A percentile compares a stretch with the other conserved stretches of the same genome.
Evolutionary conservation across 2,113 vertebrate genomes (phyloP).

Genomic region (Pterophyllum scalare): DNA sequence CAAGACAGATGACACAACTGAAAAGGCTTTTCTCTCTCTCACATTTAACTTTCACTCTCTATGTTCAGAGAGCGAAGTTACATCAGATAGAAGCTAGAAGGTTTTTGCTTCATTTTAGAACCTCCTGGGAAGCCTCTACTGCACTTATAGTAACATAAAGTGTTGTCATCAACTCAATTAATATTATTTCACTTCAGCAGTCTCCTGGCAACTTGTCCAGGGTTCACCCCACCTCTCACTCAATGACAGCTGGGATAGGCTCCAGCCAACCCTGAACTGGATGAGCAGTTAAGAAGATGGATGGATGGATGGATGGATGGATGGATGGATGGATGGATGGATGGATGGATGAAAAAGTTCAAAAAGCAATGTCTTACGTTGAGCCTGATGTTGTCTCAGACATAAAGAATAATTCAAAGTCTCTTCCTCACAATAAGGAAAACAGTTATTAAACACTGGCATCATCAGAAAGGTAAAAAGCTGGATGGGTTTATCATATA

Average conservation of each 20-base stretch:
- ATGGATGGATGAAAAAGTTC: background rate
- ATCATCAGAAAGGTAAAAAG: background rate
- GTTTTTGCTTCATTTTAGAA: background rate
- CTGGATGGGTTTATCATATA: background rate
- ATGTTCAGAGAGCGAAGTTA: fast-evolving
- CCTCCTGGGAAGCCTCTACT: background rate
- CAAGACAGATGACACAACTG: background rate
- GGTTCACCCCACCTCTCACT: background rate
- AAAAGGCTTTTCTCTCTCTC: background rate
- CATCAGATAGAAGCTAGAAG: background rate
- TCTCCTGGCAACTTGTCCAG: background rate
- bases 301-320: background rate
- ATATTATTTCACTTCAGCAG: background rate
- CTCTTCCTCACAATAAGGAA: background rate
- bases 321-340: too few relatives aligned
- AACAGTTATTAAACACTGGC: background rate
- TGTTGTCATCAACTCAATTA: background rate
- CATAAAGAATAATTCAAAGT: background rate
- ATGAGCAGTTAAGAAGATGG: background rate
- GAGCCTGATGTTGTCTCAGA: too few relatives aligned
- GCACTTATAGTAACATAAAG: background rate
- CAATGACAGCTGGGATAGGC: background rate
- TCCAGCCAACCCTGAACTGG: background rate
- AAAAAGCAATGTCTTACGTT: background rate
- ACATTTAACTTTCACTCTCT: background rate